Percentiles rank a stretch among this genome's conserved stretches.
These are phyloP conservation scores for Thinocorus orbignyianus DNA, from an alignment of 2,113 vertebrate species.

Conservation along the genomic window DNA sequence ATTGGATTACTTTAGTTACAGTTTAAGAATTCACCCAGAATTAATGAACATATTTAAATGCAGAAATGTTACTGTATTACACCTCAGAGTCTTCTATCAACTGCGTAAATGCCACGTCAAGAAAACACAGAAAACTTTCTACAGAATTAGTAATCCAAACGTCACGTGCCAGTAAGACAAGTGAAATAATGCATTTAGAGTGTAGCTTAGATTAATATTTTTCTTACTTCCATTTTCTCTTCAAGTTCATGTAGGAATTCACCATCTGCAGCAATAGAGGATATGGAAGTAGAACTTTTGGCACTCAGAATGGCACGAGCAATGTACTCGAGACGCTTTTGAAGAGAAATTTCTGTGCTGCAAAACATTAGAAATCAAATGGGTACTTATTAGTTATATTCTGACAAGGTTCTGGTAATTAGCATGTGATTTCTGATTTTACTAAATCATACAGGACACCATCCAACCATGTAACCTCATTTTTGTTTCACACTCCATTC, in stretches of 20 bases:
- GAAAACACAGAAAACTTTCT: background rate
- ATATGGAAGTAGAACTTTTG: constrained; percentile 92
- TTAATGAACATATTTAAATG: background rate
- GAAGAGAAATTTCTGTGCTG: constrained; percentile 94
- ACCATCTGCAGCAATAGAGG: constrained; percentile 88
- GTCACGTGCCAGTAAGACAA: background rate
- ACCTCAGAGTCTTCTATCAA: background rate
- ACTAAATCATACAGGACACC: background rate
- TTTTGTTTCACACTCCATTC: background rate
- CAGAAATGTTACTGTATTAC: background rate
- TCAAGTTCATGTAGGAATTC: constrained; percentile 97
- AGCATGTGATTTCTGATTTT: background rate
- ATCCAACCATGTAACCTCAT: background rate
- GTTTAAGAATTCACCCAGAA: background rate
- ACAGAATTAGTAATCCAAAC: background rate
- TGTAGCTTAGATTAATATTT: background rate
- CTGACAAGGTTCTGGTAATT: background rate
- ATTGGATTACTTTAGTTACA: background rate
- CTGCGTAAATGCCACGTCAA: rapidly evolving
- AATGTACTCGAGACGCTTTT: constrained; percentile 93
- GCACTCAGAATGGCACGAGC: constrained; percentile 96
- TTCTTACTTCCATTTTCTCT: constrained; percentile 95
- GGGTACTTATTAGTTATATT: background rate
- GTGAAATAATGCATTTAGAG: background rate
- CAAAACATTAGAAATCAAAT: constrained; percentile 8